These are phyloP conservation scores for Ataeniobius toweri DNA, from an alignment of 2,797 vertebrate species.

Conservation along the genomic window DNA sequence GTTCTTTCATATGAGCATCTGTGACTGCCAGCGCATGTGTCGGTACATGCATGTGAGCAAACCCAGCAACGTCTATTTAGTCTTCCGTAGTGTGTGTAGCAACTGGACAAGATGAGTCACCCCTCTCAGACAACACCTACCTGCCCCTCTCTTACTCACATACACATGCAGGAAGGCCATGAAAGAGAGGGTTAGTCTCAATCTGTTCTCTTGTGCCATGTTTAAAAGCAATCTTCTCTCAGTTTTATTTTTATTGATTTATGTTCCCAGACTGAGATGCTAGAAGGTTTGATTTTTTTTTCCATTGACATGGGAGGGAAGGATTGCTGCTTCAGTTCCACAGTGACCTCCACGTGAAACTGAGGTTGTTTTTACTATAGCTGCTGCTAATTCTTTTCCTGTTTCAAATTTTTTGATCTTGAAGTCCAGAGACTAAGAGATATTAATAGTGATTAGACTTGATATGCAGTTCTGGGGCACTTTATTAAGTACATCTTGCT, in stretches of 20 bases:
- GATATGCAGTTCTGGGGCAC: too few relatives aligned
- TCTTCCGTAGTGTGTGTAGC: conserved; percentile 38
- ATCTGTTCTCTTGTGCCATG: conserved; percentile 23
- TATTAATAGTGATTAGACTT: neutral
- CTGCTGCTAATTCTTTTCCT: neutral
- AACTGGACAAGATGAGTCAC: conserved; percentile 71
- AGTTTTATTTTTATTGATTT: conserved; percentile 61
- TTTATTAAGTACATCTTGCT: neutral
- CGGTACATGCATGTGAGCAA: conserved; percentile 12
- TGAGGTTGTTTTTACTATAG: neutral
- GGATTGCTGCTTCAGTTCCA: conserved; percentile 16
- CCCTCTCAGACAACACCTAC: conserved; percentile 63
- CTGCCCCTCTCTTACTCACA: conserved; percentile 23
- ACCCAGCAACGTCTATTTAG: conserved; percentile 43
- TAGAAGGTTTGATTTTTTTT: conserved; percentile 12
- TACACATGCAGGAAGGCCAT: conserved; percentile 12
- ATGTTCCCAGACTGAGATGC: conserved; percentile 11
- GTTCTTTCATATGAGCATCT: conserved; percentile 7
- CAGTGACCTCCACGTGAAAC: neutral
- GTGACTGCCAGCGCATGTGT: conserved; percentile 4
- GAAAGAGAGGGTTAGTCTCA: conserved; percentile 15
- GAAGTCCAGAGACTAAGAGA: neutral
- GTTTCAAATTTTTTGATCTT: neutral
- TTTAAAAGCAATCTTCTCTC: conserved; percentile 38
- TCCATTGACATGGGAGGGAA: neutral